Percentiles rank a stretch among this genome's conserved stretches.
Conservation (phyloP, 2,797 vertebrate species). For the Percopsis omiscomaycus region DNA sequence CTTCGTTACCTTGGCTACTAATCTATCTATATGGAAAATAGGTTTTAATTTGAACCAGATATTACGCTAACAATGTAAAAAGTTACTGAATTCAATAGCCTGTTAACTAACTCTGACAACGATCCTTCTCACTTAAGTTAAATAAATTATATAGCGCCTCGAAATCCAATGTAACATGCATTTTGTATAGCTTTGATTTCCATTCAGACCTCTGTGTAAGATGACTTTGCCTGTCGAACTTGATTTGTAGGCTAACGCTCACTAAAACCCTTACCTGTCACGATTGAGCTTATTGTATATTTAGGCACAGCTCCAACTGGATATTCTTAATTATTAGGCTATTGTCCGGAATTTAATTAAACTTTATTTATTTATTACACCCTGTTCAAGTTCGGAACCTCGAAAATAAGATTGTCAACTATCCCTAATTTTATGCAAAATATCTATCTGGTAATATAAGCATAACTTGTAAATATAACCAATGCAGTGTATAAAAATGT, state of each 20-base stretch:
- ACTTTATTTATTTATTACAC: too few relatives aligned
- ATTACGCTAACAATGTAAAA: too few relatives aligned
- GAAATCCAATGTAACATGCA: too few relatives aligned
- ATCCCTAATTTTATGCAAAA: slow-evolving; percentile 12
- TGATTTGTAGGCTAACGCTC: slow-evolving; percentile 6
- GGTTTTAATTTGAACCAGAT: too few relatives aligned
- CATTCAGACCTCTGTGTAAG: slow-evolving; percentile 3
- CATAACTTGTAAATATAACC: slow-evolving; percentile 43
- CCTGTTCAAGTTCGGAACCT: too few relatives aligned
- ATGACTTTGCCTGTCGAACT: slow-evolving; percentile 24
- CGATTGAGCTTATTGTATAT: slow-evolving; percentile 4
- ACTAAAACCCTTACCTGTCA: slow-evolving; percentile 31
- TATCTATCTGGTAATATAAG: slow-evolving; percentile 18
- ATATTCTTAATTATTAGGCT: not conserved
- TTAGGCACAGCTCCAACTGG: slow-evolving; percentile 24
- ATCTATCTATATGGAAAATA: too few relatives aligned
- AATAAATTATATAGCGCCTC: too few relatives aligned
- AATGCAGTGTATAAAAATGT: slow-evolving; percentile 55
- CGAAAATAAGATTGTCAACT: slow-evolving; percentile 30
- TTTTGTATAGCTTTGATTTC: slow-evolving; percentile 9
- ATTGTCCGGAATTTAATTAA: too few relatives aligned
- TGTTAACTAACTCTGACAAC: too few relatives aligned
- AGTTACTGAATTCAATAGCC: too few relatives aligned
- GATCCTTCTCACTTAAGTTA: too few relatives aligned
- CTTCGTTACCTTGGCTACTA: too few relatives aligned